These are phyloP conservation scores for Amphipoea oculea DNA, from an alignment of 2,888 invertebrate genomes.

Conservation along the genomic window DNA sequence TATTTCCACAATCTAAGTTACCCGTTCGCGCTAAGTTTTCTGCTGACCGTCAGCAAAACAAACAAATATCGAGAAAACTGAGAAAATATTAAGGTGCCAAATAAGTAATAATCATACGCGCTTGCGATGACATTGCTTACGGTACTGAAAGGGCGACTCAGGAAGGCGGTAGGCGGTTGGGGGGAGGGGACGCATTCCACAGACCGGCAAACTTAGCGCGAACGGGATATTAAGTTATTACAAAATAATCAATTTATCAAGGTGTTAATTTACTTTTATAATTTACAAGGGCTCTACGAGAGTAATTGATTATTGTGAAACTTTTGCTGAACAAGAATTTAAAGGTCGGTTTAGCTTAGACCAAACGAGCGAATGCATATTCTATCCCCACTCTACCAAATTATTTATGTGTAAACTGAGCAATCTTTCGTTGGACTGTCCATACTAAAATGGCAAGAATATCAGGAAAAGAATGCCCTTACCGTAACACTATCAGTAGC, in stretches of 20 bases:
- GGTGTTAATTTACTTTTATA: background rate
- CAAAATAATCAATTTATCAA: conserved; percentile 13
- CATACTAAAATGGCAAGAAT: background rate
- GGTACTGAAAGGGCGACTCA: background rate
- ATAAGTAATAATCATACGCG: background rate
- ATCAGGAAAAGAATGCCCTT: background rate
- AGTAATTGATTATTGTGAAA: conserved; percentile 3
- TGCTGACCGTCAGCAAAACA: background rate
- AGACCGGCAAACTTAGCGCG: background rate
- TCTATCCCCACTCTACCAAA: background rate
- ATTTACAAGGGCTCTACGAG: background rate
- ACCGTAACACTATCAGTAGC: background rate
- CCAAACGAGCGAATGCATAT: background rate
- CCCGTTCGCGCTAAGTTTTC: background rate
- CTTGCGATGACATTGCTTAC: background rate
- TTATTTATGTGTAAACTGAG: background rate
- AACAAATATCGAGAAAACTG: background rate
- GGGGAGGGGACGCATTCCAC: background rate
- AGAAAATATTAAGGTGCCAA: background rate
- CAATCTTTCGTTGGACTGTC: background rate
- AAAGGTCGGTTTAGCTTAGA: background rate
- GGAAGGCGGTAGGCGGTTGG: background rate
- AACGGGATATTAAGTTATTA: conserved; percentile 1
- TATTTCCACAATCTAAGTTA: background rate
- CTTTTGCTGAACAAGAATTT: background rate